Base-by-base conservation (phyloP, 2,113 vertebrate species). In the Bufo gargarizans region DNA sequence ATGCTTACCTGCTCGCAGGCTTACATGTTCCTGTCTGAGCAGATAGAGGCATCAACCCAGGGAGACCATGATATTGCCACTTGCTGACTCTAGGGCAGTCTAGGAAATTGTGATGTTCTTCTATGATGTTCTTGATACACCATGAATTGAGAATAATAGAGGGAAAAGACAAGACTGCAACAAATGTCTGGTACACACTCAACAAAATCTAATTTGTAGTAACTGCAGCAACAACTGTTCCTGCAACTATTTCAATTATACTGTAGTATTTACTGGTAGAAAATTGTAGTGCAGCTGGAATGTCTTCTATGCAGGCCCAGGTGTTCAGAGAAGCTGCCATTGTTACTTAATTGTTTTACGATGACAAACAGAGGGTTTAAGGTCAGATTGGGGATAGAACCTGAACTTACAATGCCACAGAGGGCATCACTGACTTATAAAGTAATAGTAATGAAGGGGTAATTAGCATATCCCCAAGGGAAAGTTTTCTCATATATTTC, bases 331-430 rank as follows among this genome's bases (percentile, higher is more conserved):
- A 61, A 63, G 8, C 43, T 43, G 20, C 77, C 55, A 86, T 77
- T 77, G n/a, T n/a, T 49, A 12, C 33, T 77, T 61, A 86, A 86
- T 86, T 86, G 72, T 77, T 86, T 77, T 63, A 85, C 53, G 6
- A 76, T 20, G 55, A 85, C 17, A 74, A 74, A 59, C 17, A 77
- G 56, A 77, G 72, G 12, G 61, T 59, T n/a, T n/a, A 69, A 50
- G 81, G 81, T 83, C 81, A 83, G 13, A 20, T 7, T 19, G n/a
- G 63, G 82, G 63, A 71, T 49, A 84, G 50, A 83, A 53, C 47
- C 12, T 55, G n/a, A 76, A 8, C 58, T 63, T 9, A 77, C 67
- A 85, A 6, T 86, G 71, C 84, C 72, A 77, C 19, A 63, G 71
- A 72, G 43, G 71, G 22, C 22, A 63, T 63, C 45, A 43, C 58